Percentiles rank a stretch among this genome's conserved stretches.
These are phyloP conservation scores for Lagenorhynchus albirostris DNA, from an alignment of 2,113 vertebrate genomes.

Conservation along the genomic window DNA sequence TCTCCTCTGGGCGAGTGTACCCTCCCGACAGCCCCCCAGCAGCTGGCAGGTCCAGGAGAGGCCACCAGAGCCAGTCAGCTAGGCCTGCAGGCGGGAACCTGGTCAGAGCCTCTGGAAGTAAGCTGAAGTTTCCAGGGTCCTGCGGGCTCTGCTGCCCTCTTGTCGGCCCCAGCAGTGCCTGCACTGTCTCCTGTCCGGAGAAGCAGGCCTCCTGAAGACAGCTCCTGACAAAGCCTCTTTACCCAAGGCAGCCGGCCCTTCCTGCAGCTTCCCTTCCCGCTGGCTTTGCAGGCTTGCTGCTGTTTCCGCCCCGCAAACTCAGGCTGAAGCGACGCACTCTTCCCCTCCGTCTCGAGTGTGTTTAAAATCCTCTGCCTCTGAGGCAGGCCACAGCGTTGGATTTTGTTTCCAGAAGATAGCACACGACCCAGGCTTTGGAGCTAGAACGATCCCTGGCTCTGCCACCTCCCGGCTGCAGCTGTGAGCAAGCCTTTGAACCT, in stretches of 20 bases:
- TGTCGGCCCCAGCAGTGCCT: too few species aligned
- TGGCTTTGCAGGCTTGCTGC: too few species aligned
- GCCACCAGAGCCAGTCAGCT: not conserved
- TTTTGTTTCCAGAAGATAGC: too few species aligned
- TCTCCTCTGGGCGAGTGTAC: not conserved
- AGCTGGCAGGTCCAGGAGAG: not conserved
- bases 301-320: not conserved
- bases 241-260: not conserved
- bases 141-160: not conserved
- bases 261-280: not conserved
- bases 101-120: not conserved
- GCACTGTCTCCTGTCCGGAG: not conserved
- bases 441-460: not conserved
- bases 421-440: rapidly evolving
- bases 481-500: not conserved
- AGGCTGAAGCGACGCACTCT: too few species aligned
- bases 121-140: not conserved
- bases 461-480: not conserved
- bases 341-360: not conserved
- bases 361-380: not conserved
- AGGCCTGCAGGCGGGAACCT: not conserved
- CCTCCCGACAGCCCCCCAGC: not conserved
- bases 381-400: rapidly evolving
- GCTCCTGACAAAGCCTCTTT: not conserved
- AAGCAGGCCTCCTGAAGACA: not conserved